Percentiles rank a stretch among this genome's conserved stretches.
Conservation (phyloP, 2,113 vertebrate species). For the Macrotus californicus region DNA sequence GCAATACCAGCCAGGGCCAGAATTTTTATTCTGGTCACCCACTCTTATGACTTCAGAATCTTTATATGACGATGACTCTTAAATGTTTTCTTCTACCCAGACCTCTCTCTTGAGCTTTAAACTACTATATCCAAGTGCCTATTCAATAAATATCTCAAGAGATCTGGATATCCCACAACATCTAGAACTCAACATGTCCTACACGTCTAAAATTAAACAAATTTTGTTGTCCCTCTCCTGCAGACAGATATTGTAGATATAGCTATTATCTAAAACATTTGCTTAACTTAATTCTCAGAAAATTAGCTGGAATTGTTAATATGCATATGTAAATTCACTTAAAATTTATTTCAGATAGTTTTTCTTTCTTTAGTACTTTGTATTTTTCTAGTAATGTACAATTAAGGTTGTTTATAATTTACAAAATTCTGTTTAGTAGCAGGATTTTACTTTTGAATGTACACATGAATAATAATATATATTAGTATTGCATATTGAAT, state of each 20-base stretch:
- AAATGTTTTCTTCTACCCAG: background rate
- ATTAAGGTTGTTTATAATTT: constrained; percentile 25
- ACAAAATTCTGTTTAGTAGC: constrained; percentile 31
- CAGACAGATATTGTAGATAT: background rate
- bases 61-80: background rate
- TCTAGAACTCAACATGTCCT: background rate
- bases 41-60: background rate
- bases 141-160: background rate
- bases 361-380: constrained; percentile 36
- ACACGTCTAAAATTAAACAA: background rate
- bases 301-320: constrained; percentile 39
- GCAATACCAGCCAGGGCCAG: background rate
- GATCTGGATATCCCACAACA: background rate
- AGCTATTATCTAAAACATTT: constrained; percentile 3
- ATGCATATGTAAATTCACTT: background rate
- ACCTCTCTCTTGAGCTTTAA: constrained; percentile 11
- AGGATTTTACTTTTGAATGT: background rate
- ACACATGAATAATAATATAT: background rate
- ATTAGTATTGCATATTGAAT: background rate
- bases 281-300: constrained; percentile 22
- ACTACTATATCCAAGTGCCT: background rate
- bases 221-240: background rate
- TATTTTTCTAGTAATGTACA: constrained; percentile 1
- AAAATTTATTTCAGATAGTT: constrained; percentile 30
- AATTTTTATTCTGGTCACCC: background rate